phyloP scores from a whole-genome alignment of 2,113 vertebrate genomes.

The Pomatostomus ruficeps region DNA sequence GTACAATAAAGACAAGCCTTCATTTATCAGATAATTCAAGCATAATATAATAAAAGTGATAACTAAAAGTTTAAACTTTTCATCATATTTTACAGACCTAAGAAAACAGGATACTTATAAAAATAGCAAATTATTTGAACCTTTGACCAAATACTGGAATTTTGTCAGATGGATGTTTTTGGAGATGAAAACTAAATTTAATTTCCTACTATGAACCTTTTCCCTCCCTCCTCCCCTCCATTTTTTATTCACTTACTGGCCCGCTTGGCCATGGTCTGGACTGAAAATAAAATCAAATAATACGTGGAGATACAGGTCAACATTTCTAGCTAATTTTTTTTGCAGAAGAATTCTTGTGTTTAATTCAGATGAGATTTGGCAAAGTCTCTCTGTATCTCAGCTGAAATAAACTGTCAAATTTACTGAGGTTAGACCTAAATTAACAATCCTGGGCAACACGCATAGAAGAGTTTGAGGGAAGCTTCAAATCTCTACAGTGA shows the following conservation, averaged over 20 bases:
- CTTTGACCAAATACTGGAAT: neutral
- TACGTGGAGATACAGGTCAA: neutral
- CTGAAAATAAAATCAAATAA: neutral
- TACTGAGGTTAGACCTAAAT: neutral
- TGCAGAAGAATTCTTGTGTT: neutral
- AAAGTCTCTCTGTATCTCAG: neutral
- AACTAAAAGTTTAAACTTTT: neutral
- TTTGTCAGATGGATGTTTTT: neutral
- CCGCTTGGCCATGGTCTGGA: neutral
- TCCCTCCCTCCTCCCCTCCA: accelerated
- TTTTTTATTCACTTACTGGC: neutral
- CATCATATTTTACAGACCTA: neutral
- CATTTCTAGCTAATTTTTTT: neutral
- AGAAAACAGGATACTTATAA: neutral
- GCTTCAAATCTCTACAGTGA: neutral
- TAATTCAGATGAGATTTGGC: neutral
- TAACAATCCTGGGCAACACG: neutral
- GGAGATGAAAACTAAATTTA: neutral
- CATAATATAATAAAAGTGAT: neutral
- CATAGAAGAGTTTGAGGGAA: neutral
- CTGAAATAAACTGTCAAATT: neutral
- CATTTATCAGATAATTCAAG: neutral
- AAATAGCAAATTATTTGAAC: neutral
- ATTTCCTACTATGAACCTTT: neutral
- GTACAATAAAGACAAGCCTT: neutral